A percentile compares a stretch with the other conserved stretches of the same genome.
These are phyloP conservation scores for Pseudomyrmex gracilis DNA, from an alignment of 1,140 invertebrate species.

Conservation along the genomic window DNA sequence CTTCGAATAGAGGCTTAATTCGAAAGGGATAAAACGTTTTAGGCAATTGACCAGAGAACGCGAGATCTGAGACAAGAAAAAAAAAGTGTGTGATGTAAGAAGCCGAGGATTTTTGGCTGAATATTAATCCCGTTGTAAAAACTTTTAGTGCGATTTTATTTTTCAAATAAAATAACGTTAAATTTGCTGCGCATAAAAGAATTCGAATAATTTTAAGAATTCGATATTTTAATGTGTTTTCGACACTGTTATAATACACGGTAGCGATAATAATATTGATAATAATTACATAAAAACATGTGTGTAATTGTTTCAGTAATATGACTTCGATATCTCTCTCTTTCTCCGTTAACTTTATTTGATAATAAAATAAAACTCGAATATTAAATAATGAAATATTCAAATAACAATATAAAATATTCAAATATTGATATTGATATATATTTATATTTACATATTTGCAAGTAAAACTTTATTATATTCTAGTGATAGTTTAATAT, in stretches of 20 bases:
- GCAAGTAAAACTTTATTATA: background rate
- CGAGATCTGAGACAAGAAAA: background rate
- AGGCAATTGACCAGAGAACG: conserved; percentile 14
- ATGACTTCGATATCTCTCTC: conserved; percentile 1
- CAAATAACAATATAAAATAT: no score
- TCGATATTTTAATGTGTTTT: background rate
- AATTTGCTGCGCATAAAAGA: background rate
- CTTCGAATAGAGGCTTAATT: conserved; percentile 6
- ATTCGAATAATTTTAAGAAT: background rate
- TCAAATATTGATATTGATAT: background rate
- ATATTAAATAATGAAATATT: no score
- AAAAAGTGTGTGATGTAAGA: background rate
- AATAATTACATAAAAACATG: background rate
- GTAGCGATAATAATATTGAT: background rate
- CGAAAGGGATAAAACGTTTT: conserved; percentile 36
- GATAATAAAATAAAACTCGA: background rate
- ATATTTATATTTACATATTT: background rate
- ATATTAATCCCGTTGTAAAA: conserved; percentile 38
- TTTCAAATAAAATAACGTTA: background rate
- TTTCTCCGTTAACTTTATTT: background rate
- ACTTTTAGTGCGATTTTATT: conserved; percentile 22
- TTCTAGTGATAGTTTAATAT: no score
- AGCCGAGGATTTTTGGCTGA: conserved; percentile 15
- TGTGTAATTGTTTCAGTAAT: background rate
- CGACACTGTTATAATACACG: conserved; percentile 11